These are phyloP conservation scores for Dipodomys merriami DNA, from an alignment of 2,113 vertebrate species.

Conservation along the genomic window DNA sequence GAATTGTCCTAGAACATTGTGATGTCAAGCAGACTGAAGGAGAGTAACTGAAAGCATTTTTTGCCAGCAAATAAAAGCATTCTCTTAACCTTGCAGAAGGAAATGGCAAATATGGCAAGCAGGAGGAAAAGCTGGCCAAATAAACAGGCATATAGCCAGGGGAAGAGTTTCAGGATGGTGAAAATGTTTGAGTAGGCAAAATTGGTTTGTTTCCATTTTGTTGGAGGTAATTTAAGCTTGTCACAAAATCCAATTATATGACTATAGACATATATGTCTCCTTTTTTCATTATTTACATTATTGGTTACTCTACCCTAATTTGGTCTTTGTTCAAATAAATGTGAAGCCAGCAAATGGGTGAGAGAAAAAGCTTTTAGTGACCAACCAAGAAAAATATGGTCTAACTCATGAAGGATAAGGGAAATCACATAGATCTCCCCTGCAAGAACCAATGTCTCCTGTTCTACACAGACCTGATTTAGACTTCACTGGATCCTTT, in stretches of 20 bases:
- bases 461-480: not conserved
- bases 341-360: not conserved
- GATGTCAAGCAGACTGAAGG: not conserved
- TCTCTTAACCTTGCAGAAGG: constrained; percentile 49
- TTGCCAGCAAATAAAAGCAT: constrained; percentile 19
- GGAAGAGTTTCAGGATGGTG: not conserved
- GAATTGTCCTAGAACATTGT: not conserved
- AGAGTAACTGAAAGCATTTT: constrained; percentile 28
- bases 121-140: constrained; percentile 41
- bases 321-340: constrained; percentile 43
- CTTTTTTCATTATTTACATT: not conserved
- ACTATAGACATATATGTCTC: not conserved
- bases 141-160: not conserved
- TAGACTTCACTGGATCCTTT: constrained; percentile 36
- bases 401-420: not conserved
- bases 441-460: not conserved
- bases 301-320: constrained; percentile 3
- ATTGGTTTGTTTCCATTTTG: constrained; percentile 43
- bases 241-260: constrained; percentile 43
- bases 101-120: constrained; percentile 15
- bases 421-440: constrained; percentile 48
- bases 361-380: constrained; percentile 41
- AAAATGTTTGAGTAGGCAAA: constrained; percentile 31
- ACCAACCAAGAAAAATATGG: constrained; percentile 19
- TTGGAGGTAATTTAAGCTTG: constrained; percentile 32